Conservation (phyloP, 2,113 vertebrate genomes). For the Indicator indicator region DNA sequence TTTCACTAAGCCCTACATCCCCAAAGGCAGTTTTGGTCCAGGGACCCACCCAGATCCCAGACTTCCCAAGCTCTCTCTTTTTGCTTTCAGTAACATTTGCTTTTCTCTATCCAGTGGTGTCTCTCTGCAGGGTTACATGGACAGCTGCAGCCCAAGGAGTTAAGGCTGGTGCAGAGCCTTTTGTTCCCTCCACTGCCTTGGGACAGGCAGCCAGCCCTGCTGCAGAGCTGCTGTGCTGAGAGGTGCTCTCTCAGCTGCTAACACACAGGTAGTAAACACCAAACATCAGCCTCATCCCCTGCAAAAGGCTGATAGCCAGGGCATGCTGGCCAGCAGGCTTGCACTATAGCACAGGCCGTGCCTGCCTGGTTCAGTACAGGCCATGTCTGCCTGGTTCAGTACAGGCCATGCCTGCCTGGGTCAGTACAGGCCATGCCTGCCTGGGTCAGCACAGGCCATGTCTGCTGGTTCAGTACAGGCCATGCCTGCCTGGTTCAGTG, state of each 20-base stretch:
- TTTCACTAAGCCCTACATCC: background rate
- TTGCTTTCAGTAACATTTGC: background rate
- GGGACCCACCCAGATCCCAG: background rate
- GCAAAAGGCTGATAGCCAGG: background rate
- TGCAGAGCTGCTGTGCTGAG: rapidly evolving
- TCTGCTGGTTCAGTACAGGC: too few relatives aligned
- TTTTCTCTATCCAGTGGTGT: background rate
- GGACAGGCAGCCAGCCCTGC: background rate
- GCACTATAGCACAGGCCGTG: too few relatives aligned
- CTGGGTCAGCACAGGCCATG: too few relatives aligned
- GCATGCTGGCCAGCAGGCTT: too few relatives aligned
- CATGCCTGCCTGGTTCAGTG: too few relatives aligned
- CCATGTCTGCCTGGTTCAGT: too few relatives aligned
- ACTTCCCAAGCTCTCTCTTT: background rate
- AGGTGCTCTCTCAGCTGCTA: background rate
- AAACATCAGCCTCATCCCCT: background rate
- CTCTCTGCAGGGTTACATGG: rapidly evolving
- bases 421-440: too few relatives aligned
- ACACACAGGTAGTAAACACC: background rate
- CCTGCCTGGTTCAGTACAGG: too few relatives aligned
- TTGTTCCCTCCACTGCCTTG: background rate
- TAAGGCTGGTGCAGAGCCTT: background rate
- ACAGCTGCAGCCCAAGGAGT: rapidly evolving
- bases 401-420: too few relatives aligned
- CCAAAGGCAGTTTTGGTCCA: background rate